phyloP scores from a whole-genome alignment of 1,140 invertebrate genomes.

The Caenorhabditis inopinata region DNA sequence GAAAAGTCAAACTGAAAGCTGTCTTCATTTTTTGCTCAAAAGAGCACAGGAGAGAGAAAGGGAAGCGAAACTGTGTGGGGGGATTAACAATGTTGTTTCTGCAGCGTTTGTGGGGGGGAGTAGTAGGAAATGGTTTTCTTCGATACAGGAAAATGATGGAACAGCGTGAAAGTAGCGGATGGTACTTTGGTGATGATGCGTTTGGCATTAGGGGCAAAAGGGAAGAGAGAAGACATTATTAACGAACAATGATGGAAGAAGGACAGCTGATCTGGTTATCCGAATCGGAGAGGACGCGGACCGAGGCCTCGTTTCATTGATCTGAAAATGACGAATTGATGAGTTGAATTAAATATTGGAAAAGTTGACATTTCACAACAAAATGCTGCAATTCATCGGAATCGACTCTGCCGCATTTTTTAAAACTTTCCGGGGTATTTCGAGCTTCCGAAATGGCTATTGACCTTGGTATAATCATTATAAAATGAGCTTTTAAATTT shows the following conservation, averaged over 20 bases:
- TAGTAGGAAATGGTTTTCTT: neutral
- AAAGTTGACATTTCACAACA: too few species aligned
- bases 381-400: too few species aligned
- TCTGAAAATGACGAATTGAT: neutral
- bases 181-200: neutral
- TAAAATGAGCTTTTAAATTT: too few species aligned
- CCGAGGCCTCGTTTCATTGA: slow-evolving; percentile 13
- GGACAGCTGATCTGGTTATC: too few species aligned
- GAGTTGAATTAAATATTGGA: too few species aligned
- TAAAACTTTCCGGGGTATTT: too few species aligned
- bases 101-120: neutral
- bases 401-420: too few species aligned
- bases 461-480: too few species aligned
- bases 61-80: neutral
- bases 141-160: neutral
- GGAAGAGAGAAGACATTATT: neutral
- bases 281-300: slow-evolving; percentile 4
- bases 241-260: too few species aligned
- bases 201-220: neutral
- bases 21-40: neutral
- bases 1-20: neutral
- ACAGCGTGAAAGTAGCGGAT: too few species aligned
- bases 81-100: neutral
- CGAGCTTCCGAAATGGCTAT: too few species aligned
- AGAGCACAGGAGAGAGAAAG: neutral